phyloP scores from a whole-genome alignment of 2,797 vertebrate species.

The Morelia viridis region DNA sequence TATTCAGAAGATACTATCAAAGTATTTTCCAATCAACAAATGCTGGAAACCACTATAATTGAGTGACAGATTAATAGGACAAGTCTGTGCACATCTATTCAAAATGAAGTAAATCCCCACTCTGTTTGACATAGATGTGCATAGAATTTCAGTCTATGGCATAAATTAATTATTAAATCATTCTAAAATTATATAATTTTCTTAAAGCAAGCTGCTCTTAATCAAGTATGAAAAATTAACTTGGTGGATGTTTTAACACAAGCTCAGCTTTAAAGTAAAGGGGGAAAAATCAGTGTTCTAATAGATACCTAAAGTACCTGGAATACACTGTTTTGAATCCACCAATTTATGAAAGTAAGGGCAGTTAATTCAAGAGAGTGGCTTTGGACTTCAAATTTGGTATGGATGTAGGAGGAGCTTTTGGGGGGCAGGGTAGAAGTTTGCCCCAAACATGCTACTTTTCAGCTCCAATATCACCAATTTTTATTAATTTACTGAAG shows the following conservation, averaged over 20 bases:
- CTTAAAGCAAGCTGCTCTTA: background rate
- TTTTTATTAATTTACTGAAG: background rate
- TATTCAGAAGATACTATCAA: background rate
- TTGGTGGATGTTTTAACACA: background rate
- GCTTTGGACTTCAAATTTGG: background rate
- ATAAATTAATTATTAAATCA: background rate
- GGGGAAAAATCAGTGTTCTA: background rate
- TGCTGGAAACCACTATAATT: background rate
- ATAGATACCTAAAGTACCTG: background rate
- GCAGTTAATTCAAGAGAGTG: background rate
- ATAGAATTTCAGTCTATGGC: background rate
- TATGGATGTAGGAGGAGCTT: background rate
- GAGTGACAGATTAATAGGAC: background rate
- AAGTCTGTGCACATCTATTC: background rate
- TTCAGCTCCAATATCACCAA: background rate
- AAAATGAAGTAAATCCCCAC: background rate
- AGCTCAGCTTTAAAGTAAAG: background rate
- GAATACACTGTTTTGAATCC: background rate
- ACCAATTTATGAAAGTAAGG: background rate
- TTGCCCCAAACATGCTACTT: background rate
- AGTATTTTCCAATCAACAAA: background rate
- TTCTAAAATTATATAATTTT: background rate
- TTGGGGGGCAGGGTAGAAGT: background rate
- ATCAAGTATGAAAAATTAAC: background rate
- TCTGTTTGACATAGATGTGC: background rate